Evolutionary conservation across 2,113 vertebrate genomes (phyloP), one percentile per base, ranked within the genome.

Genomic region (Circaetus gallicus): DNA sequence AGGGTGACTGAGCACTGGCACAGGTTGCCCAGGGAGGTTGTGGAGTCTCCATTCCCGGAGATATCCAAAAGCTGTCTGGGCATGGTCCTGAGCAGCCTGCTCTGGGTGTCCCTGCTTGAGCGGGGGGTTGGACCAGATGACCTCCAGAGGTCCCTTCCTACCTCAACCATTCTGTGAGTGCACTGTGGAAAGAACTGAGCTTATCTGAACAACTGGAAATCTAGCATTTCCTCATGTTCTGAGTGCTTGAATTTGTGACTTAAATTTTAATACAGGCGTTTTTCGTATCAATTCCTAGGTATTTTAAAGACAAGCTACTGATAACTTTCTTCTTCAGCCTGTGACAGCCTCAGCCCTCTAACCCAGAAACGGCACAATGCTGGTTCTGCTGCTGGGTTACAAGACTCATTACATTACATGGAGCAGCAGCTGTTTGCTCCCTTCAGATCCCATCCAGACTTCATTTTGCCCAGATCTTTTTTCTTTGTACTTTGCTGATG

Each of bases 11-110:
- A 53, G 28, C 28, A 53, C 52, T 53, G 52, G 28, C 52, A 53
- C 52, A 53, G 52, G 28, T 53, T 53, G 16, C 28, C 52, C 10
- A 3, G 28, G 52, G 28, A 40, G 5, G n/a, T 38, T n/a, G 18
- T 53, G 10, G 29, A 53, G 18, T 26, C 31, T 55, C 12, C 26
- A 6, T 22, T 3, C n/a, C 22, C 24, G 11, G 66, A 82, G 29
- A n/a, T 50, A 40, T 0, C 21, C 21, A 49, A 11, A 49, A 32
- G 22, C n/a, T 0, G 0, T 3, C 7, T 52, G 24, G 31, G 6
- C 17, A 3, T 10, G 32, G 55, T 42, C 55, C 36, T 34, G 36
- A 66, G 29, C 36, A 61, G 26, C 32, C 49, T 3, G 42, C 14
- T 13, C 32, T 73, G 28, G n/a, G 18, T 86, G 61, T 9, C 50